A percentile compares a stretch with the other conserved stretches of the same genome.
Conservation (phyloP, 1,140 invertebrate genomes). For the Pogonus chalceus region DNA sequence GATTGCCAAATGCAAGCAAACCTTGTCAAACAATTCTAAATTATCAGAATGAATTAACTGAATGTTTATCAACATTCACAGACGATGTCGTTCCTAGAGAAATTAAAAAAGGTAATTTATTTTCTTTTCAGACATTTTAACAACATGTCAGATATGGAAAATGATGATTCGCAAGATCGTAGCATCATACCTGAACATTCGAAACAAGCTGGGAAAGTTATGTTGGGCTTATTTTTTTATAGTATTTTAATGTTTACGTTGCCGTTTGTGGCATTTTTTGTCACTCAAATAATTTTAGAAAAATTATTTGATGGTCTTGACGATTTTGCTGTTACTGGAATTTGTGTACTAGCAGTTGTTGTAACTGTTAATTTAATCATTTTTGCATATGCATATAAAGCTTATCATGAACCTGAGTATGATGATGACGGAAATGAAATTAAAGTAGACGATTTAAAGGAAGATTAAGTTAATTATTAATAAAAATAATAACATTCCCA, state of each 20-base stretch:
- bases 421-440: conserved; percentile 45
- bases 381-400: conserved; percentile 63
- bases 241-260: conserved; percentile 74
- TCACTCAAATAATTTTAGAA: conserved; percentile 47
- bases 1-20: conserved; percentile 54
- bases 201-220: conserved; percentile 38
- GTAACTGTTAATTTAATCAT: conserved; percentile 70
- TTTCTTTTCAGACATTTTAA: conserved; percentile 21
- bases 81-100: conserved; percentile 14
- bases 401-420: conserved; percentile 57
- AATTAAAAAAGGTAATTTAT: conserved; percentile 32
- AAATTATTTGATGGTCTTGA: conserved; percentile 50
- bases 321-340: conserved; percentile 52
- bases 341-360: conserved; percentile 64
- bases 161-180: conserved; percentile 22
- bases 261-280: conserved; percentile 66
- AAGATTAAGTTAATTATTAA: conserved; percentile 25
- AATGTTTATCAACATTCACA: conserved; percentile 26
- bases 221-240: conserved; percentile 60
- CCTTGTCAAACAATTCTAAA: conserved; percentile 55
- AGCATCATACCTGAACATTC: conserved; percentile 38
- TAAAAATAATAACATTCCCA: no score
- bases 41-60: conserved; percentile 49
- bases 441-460: not conserved
- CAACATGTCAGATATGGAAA: conserved; percentile 13